phyloP scores from a whole-genome alignment of 2,113 vertebrate species.

The Diphyllodes magnificus region DNA sequence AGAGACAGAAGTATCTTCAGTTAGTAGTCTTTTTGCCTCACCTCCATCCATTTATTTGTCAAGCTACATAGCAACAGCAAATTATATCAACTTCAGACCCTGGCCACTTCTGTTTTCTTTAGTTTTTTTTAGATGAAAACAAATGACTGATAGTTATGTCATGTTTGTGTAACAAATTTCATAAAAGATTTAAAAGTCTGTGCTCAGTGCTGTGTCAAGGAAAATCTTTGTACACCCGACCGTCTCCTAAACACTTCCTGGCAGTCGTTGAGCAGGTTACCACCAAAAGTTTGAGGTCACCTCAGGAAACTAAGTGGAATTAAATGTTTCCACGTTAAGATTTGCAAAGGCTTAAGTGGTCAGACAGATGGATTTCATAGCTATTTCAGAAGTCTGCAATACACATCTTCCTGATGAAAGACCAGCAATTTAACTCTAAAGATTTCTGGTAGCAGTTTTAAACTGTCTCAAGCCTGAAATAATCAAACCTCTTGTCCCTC shows the following conservation, averaged over 20 bases:
- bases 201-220: background rate
- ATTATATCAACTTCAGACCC: no score
- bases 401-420: background rate
- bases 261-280: background rate
- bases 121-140: background rate
- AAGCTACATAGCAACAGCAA: background rate
- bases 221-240: background rate
- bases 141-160: background rate
- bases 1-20: background rate
- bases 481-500: background rate
- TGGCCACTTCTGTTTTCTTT: background rate
- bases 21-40: background rate
- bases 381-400: background rate
- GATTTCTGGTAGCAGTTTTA: background rate
- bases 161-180: background rate
- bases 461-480: background rate
- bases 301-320: constrained; percentile 16
- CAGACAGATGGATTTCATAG: background rate
- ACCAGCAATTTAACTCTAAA: background rate
- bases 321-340: constrained; percentile 8
- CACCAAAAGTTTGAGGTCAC: background rate
- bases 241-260: background rate
- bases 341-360: background rate
- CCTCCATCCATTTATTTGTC: background rate
- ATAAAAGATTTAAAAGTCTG: background rate